Conservation (phyloP, 2,888 invertebrate genomes). For the Philereme transversata region DNA sequence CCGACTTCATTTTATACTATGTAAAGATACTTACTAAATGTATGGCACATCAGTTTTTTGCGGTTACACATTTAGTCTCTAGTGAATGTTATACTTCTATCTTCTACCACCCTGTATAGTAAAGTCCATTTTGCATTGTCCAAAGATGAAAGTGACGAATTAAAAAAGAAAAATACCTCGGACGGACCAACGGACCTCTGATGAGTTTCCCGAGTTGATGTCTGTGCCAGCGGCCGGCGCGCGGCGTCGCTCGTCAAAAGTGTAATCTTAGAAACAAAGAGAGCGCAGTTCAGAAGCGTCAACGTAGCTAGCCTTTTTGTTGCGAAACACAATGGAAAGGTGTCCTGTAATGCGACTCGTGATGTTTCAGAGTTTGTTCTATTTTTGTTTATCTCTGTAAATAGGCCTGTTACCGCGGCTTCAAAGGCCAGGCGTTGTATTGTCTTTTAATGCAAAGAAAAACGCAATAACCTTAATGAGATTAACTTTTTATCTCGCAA, state of each 20-base stretch:
- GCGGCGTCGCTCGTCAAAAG: slow-evolving; percentile 39
- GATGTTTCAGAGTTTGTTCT: slow-evolving; percentile 36
- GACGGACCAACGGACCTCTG: slow-evolving; percentile 46
- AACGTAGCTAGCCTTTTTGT: slow-evolving; percentile 49
- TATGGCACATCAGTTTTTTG: too few species aligned
- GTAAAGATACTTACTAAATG: too few species aligned
- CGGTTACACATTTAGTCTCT: not conserved
- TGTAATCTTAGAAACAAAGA: slow-evolving; percentile 61
- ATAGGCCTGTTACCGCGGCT: slow-evolving; percentile 31
- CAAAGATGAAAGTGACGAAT: slow-evolving; percentile 50
- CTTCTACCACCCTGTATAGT: too few species aligned
- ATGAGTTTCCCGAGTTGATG: slow-evolving; percentile 52
- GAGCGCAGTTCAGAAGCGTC: slow-evolving; percentile 41
- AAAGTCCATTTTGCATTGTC: not conserved
- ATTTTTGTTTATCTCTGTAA: slow-evolving; percentile 35
- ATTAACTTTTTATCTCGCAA: slow-evolving; percentile 26
- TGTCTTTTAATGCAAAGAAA: slow-evolving; percentile 30
- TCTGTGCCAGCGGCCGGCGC: slow-evolving; percentile 37
- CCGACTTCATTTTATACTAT: too few species aligned
- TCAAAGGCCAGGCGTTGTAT: slow-evolving; percentile 26
- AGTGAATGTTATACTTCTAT: not conserved
- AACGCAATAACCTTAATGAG: slow-evolving; percentile 30
- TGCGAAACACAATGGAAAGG: slow-evolving; percentile 46
- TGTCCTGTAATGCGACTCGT: slow-evolving; percentile 45
- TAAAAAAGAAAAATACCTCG: slow-evolving; percentile 37